phyloP scores from a whole-genome alignment of 2,888 invertebrate genomes.

The Epinotia brunnichana region DNA sequence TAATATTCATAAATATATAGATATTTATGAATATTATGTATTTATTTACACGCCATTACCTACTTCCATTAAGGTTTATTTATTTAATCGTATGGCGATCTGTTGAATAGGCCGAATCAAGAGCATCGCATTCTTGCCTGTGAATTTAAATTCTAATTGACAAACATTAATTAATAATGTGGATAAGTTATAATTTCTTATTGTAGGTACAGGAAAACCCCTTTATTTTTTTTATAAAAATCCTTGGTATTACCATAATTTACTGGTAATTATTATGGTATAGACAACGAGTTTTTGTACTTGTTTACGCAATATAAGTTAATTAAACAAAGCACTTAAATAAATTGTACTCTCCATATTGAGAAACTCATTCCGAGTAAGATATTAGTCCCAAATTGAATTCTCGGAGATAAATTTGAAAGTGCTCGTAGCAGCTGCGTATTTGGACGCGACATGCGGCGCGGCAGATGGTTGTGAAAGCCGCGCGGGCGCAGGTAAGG shows the following conservation, averaged over 20 bases:
- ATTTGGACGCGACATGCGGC: conserved; percentile 49
- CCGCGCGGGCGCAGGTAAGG: conserved; percentile 74
- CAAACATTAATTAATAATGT: background rate
- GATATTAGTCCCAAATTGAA: conserved; percentile 26
- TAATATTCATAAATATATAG: no score
- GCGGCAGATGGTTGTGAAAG: conserved; percentile 79
- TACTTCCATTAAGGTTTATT: background rate
- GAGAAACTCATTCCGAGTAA: conserved; percentile 29
- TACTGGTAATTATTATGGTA: conserved; percentile 9
- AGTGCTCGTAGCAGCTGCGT: conserved; percentile 48
- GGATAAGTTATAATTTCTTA: background rate
- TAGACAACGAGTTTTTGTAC: background rate
- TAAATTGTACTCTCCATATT: conserved; percentile 8
- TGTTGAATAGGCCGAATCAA: no score
- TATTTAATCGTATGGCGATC: no score
- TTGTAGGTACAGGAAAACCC: background rate
- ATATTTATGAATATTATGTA: background rate
- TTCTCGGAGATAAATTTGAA: conserved; percentile 32
- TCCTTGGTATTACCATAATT: background rate
- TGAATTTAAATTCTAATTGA: background rate
- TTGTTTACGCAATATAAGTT: conserved; percentile 19
- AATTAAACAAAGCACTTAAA: conserved; percentile 18
- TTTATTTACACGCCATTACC: conserved; percentile 3
- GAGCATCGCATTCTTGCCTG: background rate
- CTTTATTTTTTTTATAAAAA: background rate